Percentiles rank a stretch among this genome's conserved stretches.
phyloP scores from a whole-genome alignment of 2,797 vertebrate genomes.

The Morelia viridis region DNA sequence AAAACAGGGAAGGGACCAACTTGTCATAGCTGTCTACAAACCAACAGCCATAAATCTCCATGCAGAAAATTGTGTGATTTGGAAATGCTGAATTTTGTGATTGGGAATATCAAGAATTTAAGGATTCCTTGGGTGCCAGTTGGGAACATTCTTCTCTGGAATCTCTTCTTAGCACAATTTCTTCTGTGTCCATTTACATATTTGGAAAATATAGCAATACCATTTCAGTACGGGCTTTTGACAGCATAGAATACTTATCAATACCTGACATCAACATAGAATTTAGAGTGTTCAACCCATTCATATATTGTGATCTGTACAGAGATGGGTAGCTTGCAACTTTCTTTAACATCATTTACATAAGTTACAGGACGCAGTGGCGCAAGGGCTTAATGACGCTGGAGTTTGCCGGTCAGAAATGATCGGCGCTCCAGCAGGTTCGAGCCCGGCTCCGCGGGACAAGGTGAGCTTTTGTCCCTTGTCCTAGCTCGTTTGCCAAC shows the following conservation, averaged over 20 bases:
- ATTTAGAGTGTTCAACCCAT: neutral
- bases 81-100: neutral
- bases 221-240: neutral
- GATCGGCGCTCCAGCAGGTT: no score
- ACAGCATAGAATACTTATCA: neutral
- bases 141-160: neutral
- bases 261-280: neutral
- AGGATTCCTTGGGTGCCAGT: neutral
- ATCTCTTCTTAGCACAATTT: neutral
- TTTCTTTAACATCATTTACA: neutral
- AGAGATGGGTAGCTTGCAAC: neutral
- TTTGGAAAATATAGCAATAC: neutral
- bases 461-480: no score
- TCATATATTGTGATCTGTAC: neutral
- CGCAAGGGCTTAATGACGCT: no score
- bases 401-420: no score
- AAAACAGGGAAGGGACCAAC: neutral
- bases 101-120: neutral
- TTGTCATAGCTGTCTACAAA: neutral
- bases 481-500: no score
- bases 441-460: no score
- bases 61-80: neutral
- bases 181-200: neutral
- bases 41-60: neutral
- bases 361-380: no score